Conservation (phyloP, 2,113 vertebrate species). For the Thunnus maccoyii region DNA sequence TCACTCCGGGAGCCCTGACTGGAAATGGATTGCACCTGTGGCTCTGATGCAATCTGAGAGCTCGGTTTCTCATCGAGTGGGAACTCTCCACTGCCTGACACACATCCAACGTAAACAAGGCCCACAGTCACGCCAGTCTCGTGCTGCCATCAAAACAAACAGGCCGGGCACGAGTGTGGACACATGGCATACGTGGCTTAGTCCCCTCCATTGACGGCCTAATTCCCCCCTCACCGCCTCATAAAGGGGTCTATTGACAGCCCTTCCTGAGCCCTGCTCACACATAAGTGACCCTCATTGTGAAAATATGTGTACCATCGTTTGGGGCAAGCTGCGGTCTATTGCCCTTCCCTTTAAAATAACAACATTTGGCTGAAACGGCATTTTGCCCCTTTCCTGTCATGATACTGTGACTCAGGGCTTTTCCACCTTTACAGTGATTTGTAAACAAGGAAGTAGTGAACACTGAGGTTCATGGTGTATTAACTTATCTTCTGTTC, state of each 20-base stretch:
- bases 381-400: conserved; percentile 75
- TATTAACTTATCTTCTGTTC: background rate
- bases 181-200: conserved; percentile 76
- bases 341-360: conserved; percentile 72
- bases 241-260: conserved; percentile 84
- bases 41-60: conserved; percentile 76
- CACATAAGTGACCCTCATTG: conserved; percentile 80
- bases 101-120: conserved; percentile 80
- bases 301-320: conserved; percentile 76
- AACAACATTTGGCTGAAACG: conserved; percentile 80
- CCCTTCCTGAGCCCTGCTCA: conserved; percentile 76
- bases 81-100: conserved; percentile 63
- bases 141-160: conserved; percentile 83
- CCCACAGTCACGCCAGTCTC: conserved; percentile 68
- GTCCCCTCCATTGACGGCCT: conserved; percentile 80
- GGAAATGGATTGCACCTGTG: conserved; percentile 42
- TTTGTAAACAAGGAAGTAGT: conserved; percentile 78
- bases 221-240: conserved; percentile 77
- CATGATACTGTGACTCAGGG: conserved; percentile 77
- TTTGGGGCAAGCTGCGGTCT: conserved; percentile 57
- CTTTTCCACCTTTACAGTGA: conserved; percentile 52
- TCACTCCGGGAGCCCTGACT: conserved; percentile 11
- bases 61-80: conserved; percentile 60
- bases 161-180: conserved; percentile 55
- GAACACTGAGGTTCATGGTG: background rate